Base-by-base conservation (phyloP, 2,888 invertebrate species). In the Tribolium freemani region DNA sequence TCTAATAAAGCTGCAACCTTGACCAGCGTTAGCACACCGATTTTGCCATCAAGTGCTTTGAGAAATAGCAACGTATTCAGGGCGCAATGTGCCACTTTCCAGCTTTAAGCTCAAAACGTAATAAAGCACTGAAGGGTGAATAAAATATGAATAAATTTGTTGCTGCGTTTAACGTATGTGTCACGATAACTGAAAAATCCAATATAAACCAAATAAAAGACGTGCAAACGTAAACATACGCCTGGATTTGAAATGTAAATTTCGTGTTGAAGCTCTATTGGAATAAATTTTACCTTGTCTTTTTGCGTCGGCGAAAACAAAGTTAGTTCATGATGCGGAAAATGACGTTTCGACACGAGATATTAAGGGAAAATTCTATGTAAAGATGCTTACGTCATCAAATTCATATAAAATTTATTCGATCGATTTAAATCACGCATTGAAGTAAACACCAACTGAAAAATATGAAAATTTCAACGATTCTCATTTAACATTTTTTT, bases 181-280 rank as follows among this genome's bases (percentile, higher is more conserved):
- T 64, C 44, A 44, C 53, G 53, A 64, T 64, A 64, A 51, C 63
- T 31, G 50, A 50, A 63, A 63, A 60, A 60, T 60, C 48, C 46
- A 48, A 60, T 63, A 63, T 30, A 63, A 64, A 64, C 31, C 44
- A 64, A 64, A 64, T 64, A 64, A 64, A 64, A 53, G 38, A 38
- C 51, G 44, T 51, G 38, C 64, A 51, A 64, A 21, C 53, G 38
- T 51, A 64, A 64, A 64, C 51, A 51, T 64, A 53, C 56, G 56
- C 38, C 46, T 46, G 16, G n/a, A 44, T 66, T 66, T 66, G 45
- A 66, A 54, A 66, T 66, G 66, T 45, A 66, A 66, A 66, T 66
- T 66, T 56, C 45, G 56, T 66, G 45, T 46, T 53, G 64, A 9
- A 38, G 38, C 64, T 64, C 64, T 54, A 54, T 31, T 51, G 38